Evolutionary conservation across 2,797 vertebrate species (phyloP), one percentile per base, ranked within the genome.

Genomic region (Phoeniculus purpureus): DNA sequence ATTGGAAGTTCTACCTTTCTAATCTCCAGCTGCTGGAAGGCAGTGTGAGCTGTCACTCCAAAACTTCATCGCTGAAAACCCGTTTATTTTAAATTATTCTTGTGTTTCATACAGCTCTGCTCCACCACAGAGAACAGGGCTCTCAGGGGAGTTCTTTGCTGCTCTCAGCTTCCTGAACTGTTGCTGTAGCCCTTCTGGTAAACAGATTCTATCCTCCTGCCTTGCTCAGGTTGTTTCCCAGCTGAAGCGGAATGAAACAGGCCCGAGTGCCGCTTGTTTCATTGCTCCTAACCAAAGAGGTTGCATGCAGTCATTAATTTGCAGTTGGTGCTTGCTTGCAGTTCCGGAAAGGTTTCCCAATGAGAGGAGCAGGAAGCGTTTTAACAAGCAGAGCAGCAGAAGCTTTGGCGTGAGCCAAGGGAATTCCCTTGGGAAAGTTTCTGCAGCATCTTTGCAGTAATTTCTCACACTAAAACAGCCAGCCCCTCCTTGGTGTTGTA

Each of bases 201-300:
- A 71, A 32, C 18, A 74, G 43, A 22, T 76, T 86, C 66, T 87
- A 62, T 37, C 80, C 47, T 72, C 6, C 26, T 81, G 27, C 71
- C 8, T 73, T 91, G 89, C 87, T 92, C 92, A 95, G 94, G 91
- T 84, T 61, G 78, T 93, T 96, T 94, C 92, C 93, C 93, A 95
- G 89, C 93, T 95, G 91, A 95, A 95, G 92, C 91, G 81, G 68
- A 88, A 93, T 94, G 94, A 92, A 96, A 95, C 78, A 54, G 64
- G 92, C 58, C 40, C 52, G 40, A 59, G 25, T 18, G 37, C 67
- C 67, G 87, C 92, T 92, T 91, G 92, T 94, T 96, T 96, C 91
- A 94, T 92, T 90, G 72, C 81, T 92, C 79, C 48, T 71, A 54
- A 86, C 77, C 67, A 32, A 90, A 87, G 65, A 91, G 67, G 45